A percentile compares a stretch with the other conserved stretches of the same genome.
Conservation (phyloP, 1,140 invertebrate genomes). For the Anoplolepis gracilipes region DNA sequence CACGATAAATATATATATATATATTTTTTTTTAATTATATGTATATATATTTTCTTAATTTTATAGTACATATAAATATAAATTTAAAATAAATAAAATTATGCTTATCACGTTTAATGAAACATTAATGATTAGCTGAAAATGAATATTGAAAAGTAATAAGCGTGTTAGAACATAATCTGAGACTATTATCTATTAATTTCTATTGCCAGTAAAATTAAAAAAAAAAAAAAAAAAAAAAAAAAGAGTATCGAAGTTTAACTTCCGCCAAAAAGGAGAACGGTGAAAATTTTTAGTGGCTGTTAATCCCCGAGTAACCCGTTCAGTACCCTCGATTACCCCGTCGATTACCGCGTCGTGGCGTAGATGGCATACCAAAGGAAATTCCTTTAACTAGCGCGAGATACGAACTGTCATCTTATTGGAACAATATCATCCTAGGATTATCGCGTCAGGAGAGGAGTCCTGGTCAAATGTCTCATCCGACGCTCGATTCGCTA, state of each 20-base stretch:
- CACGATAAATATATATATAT: too few relatives aligned
- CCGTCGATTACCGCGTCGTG: slow-evolving; percentile 60
- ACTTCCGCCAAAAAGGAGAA: slow-evolving; percentile 39
- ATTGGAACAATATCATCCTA: slow-evolving; percentile 48
- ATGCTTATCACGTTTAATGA: background rate
- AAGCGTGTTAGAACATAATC: background rate
- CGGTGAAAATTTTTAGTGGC: slow-evolving; percentile 59
- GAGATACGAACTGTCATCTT: slow-evolving; percentile 54
- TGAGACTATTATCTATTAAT: background rate
- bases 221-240: slow-evolving; percentile 60
- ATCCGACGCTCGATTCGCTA: background rate
- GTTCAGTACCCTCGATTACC: slow-evolving; percentile 55
- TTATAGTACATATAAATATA: background rate
- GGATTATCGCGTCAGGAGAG: background rate
- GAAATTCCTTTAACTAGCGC: slow-evolving; percentile 60
- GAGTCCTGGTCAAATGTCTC: background rate
- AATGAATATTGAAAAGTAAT: background rate
- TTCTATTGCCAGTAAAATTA: background rate
- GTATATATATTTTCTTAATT: background rate
- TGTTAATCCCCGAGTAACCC: slow-evolving; percentile 56
- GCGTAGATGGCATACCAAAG: slow-evolving; percentile 65
- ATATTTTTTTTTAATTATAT: too few relatives aligned
- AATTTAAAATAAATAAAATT: background rate
- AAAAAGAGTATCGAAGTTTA: background rate
- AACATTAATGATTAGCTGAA: background rate